These are phyloP conservation scores for Gallinago nigripennis DNA, from an alignment of 2,797 vertebrate genomes.

Conservation along the genomic window DNA sequence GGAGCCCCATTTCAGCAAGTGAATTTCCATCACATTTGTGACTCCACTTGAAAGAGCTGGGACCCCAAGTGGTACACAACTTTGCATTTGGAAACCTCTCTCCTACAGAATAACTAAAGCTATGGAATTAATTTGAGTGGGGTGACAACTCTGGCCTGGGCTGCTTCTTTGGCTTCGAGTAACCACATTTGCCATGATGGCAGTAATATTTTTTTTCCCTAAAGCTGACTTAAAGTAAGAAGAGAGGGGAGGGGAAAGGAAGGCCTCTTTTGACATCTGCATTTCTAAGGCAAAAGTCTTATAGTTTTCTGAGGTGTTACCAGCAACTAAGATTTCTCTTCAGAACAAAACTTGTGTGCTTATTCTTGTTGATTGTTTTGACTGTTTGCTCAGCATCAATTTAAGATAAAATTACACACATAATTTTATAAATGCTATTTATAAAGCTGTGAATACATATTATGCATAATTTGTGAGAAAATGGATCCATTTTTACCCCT, in stretches of 20 bases:
- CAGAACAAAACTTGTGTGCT: neutral
- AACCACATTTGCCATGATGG: neutral
- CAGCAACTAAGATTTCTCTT: neutral
- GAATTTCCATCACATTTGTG: neutral
- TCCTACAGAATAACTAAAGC: neutral
- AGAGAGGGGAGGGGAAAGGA: neutral
- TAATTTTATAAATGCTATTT: slow-evolving; percentile 58
- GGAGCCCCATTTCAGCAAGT: neutral
- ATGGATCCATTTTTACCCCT: slow-evolving; percentile 34
- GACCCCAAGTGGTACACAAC: neutral
- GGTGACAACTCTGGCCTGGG: neutral
- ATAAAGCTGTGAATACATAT: slow-evolving; percentile 29
- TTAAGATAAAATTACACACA: slow-evolving; percentile 40
- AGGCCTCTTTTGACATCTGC: neutral
- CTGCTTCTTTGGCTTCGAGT: neutral
- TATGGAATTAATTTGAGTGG: neutral
- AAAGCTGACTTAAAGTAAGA: neutral
- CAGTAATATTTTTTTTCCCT: neutral
- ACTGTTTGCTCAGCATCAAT: slow-evolving; percentile 37
- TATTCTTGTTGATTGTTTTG: slow-evolving; percentile 50
- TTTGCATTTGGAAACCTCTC: neutral
- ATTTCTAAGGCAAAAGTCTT: neutral
- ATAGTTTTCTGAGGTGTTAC: neutral
- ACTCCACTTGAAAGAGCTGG: neutral
- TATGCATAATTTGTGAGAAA: slow-evolving; percentile 48